A percentile compares a stretch with the other conserved stretches of the same genome.
These are phyloP conservation scores for Aplysina aerophoba DNA, from an alignment of 37 sponge, comb jelly and placozoan species.

Conservation along the genomic window DNA sequence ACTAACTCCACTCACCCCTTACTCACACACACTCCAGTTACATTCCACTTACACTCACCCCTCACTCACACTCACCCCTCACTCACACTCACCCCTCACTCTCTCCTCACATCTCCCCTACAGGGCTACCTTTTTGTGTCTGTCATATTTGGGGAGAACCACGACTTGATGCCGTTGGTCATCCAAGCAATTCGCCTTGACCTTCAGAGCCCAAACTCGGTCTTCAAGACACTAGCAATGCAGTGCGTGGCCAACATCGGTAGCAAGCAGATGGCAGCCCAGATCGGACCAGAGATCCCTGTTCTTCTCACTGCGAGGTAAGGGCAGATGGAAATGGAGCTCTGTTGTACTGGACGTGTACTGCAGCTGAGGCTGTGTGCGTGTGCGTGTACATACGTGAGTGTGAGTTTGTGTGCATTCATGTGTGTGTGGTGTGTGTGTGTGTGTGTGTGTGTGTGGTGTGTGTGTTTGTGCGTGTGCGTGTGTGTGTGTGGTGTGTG, in stretches of 20 bases:
- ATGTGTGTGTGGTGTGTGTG: not conserved
- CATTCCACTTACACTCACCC: too few relatives aligned
- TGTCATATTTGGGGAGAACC: constrained; percentile 75
- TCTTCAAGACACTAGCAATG: constrained; percentile 88
- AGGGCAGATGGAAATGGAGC: constrained; percentile 4
- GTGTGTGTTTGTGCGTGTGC: constrained; percentile 13
- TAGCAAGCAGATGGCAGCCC: constrained; percentile 87
- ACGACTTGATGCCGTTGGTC: constrained; percentile 89
- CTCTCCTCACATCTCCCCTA: not conserved
- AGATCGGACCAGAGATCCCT: constrained; percentile 83
- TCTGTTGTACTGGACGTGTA: not conserved
- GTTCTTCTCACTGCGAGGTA: constrained; percentile 66
- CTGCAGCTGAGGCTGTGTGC: not conserved
- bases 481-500: not conserved
- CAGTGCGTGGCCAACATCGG: constrained; percentile 93
- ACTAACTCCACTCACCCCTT: too few relatives aligned
- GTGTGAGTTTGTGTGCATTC: not conserved
- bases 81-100: not conserved
- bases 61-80: too few relatives aligned
- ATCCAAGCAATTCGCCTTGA: constrained; percentile 90
- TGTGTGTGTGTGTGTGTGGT: constrained; percentile 14
- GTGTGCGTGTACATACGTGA: not conserved
- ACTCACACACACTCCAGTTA: too few relatives aligned
- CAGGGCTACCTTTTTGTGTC: constrained; percentile 97
- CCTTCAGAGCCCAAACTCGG: constrained; percentile 79